phyloP scores from a whole-genome alignment of 1,140 invertebrate genomes.

The Lasioglossum albipes region DNA sequence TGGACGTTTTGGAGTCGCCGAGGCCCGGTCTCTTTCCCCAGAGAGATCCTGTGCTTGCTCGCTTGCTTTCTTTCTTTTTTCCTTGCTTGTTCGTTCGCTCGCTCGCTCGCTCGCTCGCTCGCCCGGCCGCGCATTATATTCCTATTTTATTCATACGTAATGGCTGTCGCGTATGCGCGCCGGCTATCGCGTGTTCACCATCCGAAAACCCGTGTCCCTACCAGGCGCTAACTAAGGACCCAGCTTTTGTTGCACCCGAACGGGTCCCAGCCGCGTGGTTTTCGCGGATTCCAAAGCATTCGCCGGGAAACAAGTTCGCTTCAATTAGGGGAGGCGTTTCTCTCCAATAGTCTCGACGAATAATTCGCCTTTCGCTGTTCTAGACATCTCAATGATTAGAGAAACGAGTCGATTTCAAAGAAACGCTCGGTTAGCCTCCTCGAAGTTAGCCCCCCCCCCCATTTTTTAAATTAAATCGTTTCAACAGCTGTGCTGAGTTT shows the following conservation, averaged over 20 bases:
- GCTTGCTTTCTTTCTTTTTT: background rate
- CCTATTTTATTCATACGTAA: slow-evolving; percentile 73
- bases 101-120: slow-evolving; percentile 38
- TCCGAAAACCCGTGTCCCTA: background rate
- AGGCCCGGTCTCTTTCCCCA: background rate
- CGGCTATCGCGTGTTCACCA: slow-evolving; percentile 10
- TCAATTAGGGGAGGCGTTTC: no score
- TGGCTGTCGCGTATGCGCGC: slow-evolving; percentile 56
- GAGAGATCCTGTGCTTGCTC: slow-evolving; percentile 13
- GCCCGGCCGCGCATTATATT: slow-evolving; percentile 68
- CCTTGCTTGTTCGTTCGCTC: slow-evolving; percentile 21
- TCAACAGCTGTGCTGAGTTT: no score
- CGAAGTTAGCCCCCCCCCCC: no score
- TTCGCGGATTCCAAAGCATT: no score
- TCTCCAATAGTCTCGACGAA: no score
- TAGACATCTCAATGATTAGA: no score
- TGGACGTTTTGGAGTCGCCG: slow-evolving; percentile 48
- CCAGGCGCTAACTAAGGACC: background rate
- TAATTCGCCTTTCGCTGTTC: no score
- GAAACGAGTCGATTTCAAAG: no score
- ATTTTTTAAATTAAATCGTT: no score
- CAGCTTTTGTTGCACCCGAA: background rate
- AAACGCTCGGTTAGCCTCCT: no score
- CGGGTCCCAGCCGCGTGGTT: no score
- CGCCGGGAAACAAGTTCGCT: no score